phyloP scores from a whole-genome alignment of 2,888 invertebrate species.

The Oeneis ivallda region DNA sequence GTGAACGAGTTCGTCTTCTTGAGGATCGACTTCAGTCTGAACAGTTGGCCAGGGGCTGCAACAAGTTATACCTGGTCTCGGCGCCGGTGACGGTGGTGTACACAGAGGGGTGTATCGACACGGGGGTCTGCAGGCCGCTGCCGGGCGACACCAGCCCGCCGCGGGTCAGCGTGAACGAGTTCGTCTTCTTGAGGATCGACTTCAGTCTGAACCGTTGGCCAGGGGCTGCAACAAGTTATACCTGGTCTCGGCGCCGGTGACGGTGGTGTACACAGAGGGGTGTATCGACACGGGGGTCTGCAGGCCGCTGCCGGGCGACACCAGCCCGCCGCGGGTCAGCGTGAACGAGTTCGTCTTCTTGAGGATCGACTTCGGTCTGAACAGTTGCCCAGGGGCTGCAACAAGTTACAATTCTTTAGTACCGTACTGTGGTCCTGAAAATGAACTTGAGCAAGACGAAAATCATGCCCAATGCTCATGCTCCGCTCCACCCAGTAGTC shows the following conservation, averaged over 20 bases:
- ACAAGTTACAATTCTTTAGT: no score
- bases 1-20: slow-evolving; percentile 97
- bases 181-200: slow-evolving; percentile 96
- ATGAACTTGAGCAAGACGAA: no score
- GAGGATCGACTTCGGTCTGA: slow-evolving; percentile 90
- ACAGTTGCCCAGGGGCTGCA: slow-evolving; percentile 72
- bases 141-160: slow-evolving; percentile 64
- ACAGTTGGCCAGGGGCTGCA: slow-evolving; percentile 71
- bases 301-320: no score
- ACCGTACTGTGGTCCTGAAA: no score
- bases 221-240: slow-evolving; percentile 54
- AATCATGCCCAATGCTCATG: no score
- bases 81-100: no score
- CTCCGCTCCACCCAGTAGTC: no score
- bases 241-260: no score
- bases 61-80: background rate
- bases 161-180: slow-evolving; percentile 87
- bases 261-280: no score
- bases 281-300: no score
- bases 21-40: slow-evolving; percentile 90
- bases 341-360: slow-evolving; percentile 97
- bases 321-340: slow-evolving; percentile 54
- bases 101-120: slow-evolving; percentile 45
- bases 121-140: slow-evolving; percentile 69
- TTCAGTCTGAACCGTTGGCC: slow-evolving; percentile 83